Base-by-base conservation (phyloP, 2,888 invertebrate genomes). In the Vandiemenella viatica region DNA sequence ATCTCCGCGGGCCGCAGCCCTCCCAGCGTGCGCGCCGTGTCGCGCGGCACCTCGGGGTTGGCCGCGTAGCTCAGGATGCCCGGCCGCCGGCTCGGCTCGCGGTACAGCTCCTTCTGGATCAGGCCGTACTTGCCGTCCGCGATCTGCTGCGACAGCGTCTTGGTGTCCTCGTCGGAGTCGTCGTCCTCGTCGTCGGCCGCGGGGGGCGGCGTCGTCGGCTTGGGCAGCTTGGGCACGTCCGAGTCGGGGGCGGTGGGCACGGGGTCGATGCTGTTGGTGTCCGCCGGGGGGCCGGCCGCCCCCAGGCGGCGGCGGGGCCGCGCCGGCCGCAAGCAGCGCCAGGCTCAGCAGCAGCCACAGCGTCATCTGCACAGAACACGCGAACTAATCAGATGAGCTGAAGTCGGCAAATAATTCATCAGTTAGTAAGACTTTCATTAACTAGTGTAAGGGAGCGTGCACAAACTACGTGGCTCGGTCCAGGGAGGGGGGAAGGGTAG, bases 61-160 rank as follows among this genome's bases (percentile, higher is more conserved):
- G 76, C 72, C 43, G 79, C 75, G 62, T 90, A 90, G 63, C 88
- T 89, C 37, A 90, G 69, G 32, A 90, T 78, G 3, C 85, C 89
- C 0, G 88, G 89, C 45, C 85, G 71, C 61, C 81, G 79, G 1
- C 82, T 78, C 2, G 74, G 70, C 50, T 76, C 75, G 1, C 75
- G 67, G 61, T 88, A 87, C 53, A 89, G 73, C 66, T 89, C 88
- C 60, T 83, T 82, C 62, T 89, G 88, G 56, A 90, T 87, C 5
- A 90, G 71, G 23, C 87, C 89, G 66, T 90, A 90, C 67, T 89
- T 89, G 38, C 89, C 90, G 62, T 90, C 90, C 51, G 83, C 82
- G 57, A 89, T 87, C 68, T 89, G 89, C 67, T 89, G 87, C n/a
- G 86, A 77, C 32, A 89, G 69, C 5, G 88, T 88, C 65, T 89